Evolutionary conservation across 2,113 vertebrate genomes (phyloP), one percentile per base, ranked within the genome.

Genomic region (Vicugna pacos): DNA sequence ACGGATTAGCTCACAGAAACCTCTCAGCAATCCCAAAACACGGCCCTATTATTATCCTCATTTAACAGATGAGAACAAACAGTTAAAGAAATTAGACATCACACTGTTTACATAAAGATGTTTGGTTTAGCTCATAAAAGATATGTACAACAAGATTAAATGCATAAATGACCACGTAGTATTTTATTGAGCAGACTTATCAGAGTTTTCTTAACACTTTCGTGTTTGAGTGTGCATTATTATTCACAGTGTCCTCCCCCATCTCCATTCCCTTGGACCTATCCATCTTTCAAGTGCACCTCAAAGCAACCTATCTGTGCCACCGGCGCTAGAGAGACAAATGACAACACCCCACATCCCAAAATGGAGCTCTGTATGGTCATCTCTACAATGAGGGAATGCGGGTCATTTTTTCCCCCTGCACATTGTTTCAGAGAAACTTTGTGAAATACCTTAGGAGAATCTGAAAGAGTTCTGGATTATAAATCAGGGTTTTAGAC

Each of bases 151-250:
- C 3, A 62, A 89, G n/a, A 35, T 86, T 73, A 82, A 52, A 58
- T 35, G 19, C 17, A 42, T 77, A 72, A 52, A 93, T 52, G 11
- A 28, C 20, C 16, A 69, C 30, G 1, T 64, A 46, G 38, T 48
- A 73, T 58, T 92, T 83, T 56, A 62, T 2, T 50, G 17, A 62
- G 38, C 67, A 10, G 15, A 94, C 22, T 77, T 85, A 42, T 22
- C 35, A 95, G 24, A n/a, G 30, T 69, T 84, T 92, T 95, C n/a
- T 77, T 52, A 93, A 94, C 2, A 38, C 62, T 92, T 93, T 85
- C 24, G 24, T 65, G 93, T 81, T 56, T 35, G 48, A 46, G 15
- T 16, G 10, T n/a, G n/a, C 10, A 8, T 32, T 67, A 81, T 58
- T 48, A 75, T 42, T 70, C 10, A 80, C 5, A 11, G 62, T 48